phyloP scores from a whole-genome alignment of 1,140 invertebrate genomes.

The Matsumurasca onukii region DNA sequence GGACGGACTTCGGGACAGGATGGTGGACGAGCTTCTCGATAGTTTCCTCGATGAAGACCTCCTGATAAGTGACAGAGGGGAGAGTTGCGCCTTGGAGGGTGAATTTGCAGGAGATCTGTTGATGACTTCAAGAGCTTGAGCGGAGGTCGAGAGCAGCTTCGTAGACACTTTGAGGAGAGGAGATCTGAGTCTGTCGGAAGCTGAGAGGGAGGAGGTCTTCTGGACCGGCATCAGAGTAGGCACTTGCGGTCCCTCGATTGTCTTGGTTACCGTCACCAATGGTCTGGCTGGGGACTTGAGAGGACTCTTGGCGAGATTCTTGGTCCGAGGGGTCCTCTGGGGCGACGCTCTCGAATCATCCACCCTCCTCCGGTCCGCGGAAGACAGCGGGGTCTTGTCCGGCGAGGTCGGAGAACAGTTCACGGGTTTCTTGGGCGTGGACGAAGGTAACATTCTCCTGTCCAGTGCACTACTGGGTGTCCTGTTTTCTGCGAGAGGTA shows the following conservation, averaged over 20 bases:
- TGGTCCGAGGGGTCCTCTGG: constrained; percentile 29
- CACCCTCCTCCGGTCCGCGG: not conserved
- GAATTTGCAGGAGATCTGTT: constrained; percentile 26
- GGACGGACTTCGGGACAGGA: constrained; percentile 41
- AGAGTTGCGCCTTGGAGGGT: constrained; percentile 25
- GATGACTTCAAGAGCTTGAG: constrained; percentile 39
- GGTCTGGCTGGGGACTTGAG: constrained; percentile 20
- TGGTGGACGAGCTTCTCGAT: constrained; percentile 57
- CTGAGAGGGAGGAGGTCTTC: constrained; percentile 18
- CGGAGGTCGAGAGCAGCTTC: constrained; percentile 39
- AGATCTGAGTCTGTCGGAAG: constrained; percentile 30
- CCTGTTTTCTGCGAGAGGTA: constrained; percentile 48
- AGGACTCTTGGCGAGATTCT: constrained; percentile 31
- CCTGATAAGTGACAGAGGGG: constrained; percentile 52
- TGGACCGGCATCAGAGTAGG: constrained; percentile 30
- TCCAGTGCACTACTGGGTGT: constrained; percentile 42
- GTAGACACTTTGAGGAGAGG: constrained; percentile 37
- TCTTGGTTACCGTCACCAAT: constrained; percentile 29
- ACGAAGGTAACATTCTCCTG: constrained; percentile 26
- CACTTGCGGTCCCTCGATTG: constrained; percentile 34
- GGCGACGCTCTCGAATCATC: constrained; percentile 19
- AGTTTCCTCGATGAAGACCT: constrained; percentile 70
- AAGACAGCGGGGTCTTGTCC: not conserved
- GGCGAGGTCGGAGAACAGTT: not conserved
- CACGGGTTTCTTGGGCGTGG: constrained; percentile 40